A percentile compares a stretch with the other conserved stretches of the same genome.
phyloP scores from a whole-genome alignment of 1,140 invertebrate genomes.

The Tenebrio molitor region DNA sequence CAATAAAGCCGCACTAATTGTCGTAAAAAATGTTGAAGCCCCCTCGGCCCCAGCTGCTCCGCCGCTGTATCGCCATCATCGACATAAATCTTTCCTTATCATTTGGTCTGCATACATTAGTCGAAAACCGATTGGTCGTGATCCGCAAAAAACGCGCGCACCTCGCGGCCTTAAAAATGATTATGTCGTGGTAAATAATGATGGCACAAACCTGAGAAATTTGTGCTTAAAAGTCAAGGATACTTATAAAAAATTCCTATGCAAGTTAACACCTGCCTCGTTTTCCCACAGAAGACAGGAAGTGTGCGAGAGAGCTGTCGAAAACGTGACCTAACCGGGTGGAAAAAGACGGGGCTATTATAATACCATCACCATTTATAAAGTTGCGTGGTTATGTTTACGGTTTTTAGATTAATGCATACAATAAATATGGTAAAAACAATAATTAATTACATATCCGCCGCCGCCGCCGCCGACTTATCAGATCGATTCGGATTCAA shows the following conservation, averaged over 20 bases:
- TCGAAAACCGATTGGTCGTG: background rate
- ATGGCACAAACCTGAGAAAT: constrained; percentile 7
- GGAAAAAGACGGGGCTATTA: constrained; percentile 25
- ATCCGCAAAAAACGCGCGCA: background rate
- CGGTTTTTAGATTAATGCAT: constrained; percentile 27
- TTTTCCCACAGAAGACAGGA: constrained; percentile 50
- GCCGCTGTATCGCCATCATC: background rate
- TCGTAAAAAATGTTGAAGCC: background rate
- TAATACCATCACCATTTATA: constrained; percentile 20
- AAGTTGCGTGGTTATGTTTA: constrained; percentile 18
- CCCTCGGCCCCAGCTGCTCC: background rate
- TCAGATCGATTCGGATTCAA: background rate
- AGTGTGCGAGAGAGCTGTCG: constrained; percentile 38
- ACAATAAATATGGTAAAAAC: constrained; percentile 27
- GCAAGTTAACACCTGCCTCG: constrained; percentile 49
- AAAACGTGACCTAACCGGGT: constrained; percentile 18
- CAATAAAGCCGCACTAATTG: too few species aligned
- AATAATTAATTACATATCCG: constrained; percentile 16
- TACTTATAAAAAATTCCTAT: constrained; percentile 48
- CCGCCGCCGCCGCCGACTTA: background rate
- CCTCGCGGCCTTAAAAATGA: background rate
- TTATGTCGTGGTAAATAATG: constrained; percentile 11
- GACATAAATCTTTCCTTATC: background rate
- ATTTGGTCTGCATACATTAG: background rate
- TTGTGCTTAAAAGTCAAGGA: constrained; percentile 46